Base-by-base conservation (phyloP, 2,797 vertebrate species). In the Antrozous pallidus region DNA sequence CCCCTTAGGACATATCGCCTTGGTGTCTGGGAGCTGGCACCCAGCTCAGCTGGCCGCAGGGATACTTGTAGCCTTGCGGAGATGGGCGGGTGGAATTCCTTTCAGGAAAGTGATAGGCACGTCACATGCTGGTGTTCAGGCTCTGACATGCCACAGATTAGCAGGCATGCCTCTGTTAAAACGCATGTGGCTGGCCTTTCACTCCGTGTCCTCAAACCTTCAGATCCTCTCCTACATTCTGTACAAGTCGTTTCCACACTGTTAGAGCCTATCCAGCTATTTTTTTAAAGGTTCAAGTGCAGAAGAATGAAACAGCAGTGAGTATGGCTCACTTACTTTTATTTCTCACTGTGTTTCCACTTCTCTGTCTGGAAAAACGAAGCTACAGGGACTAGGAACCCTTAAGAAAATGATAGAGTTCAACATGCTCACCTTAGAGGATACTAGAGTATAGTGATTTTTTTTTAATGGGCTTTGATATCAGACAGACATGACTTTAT, bases 121-220 rank as follows among this genome's bases (percentile, higher is more conserved):
- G 4, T 89, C 95, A 94, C 88, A 95, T 87, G 14, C 74, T 96
- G 90, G 18, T 49, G 96, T 90, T 94, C 96, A 97, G 96, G 91
- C 95, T 97, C 95, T 83, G 95, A 97, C 95, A 94, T 96, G 96
- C 95, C 94, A 40, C 95, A 97, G 95, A 96, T 97, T 91, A 97
- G 67, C 95, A 95, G 81, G 92, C 88, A 28, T 28, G 82, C 89
- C 93, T 97, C 0, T 6, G 89, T 38, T 86, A 56, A 96, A 96
- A 96, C 92, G 67, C 91, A 2, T 36, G 4, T 81, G 89, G 96
- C 95, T 86, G 90, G 90, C 20, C 95, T 97, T 67, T 95, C 24
- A 28, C 81, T 93, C 86, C 77, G 79, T 0, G 6, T 85, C 31
- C 1, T 87, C 84, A 94, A 92, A 81, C 89, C 63, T 82, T 85